Evolutionary conservation across 2,797 vertebrate species (phyloP), one percentile per base, ranked within the genome.

Genomic region (Phoeniculus purpureus): DNA sequence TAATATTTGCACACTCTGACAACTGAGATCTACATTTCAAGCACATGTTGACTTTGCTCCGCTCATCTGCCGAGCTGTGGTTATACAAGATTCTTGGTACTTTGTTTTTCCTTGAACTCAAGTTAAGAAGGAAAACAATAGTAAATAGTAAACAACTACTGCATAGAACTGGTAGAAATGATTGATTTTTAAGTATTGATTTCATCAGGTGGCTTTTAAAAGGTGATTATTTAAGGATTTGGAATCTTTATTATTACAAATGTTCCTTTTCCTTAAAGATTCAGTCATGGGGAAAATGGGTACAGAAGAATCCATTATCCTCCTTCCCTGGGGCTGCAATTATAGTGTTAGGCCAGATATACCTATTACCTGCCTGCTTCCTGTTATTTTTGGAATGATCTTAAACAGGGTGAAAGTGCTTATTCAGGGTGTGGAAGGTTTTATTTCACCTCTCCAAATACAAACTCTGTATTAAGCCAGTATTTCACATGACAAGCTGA

Each of bases 351-450:
- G 94, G 51, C 79, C 92, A 96, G 86, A 90, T 66, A 92, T 85
- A 85, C 79, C 55, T 96, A 91, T 92, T 94, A 94, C 86, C 88
- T 94, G 70, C 70, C 75, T 94, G 79, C 79, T 96, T 96, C 94
- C 95, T 96, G 92, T 96, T 96, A 78, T 93, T 95, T 94, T 96
- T 95, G 95, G 94, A 96, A 95, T 74, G 76, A 87, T 94, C 88
- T 96, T 95, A 80, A 95, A 75, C 34, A 67, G 56, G 52, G 91
- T 89, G 76, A 95, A 95, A 96, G 92, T 94, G 81, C 90, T 96
- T 95, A 80, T 95, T 94, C 56, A 87, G 61, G 43, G 50, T 94
- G 68, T 76, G 61, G 34, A 88, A 95, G 90, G 70, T 76, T 93
- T 93, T 89, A 87, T 93, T 93, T 94, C 75, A 79, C 81, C 52